A percentile compares a stretch with the other conserved stretches of the same genome.
phyloP scores from a whole-genome alignment of 2,797 vertebrate genomes.

The Chaenodraco wilsoni region DNA sequence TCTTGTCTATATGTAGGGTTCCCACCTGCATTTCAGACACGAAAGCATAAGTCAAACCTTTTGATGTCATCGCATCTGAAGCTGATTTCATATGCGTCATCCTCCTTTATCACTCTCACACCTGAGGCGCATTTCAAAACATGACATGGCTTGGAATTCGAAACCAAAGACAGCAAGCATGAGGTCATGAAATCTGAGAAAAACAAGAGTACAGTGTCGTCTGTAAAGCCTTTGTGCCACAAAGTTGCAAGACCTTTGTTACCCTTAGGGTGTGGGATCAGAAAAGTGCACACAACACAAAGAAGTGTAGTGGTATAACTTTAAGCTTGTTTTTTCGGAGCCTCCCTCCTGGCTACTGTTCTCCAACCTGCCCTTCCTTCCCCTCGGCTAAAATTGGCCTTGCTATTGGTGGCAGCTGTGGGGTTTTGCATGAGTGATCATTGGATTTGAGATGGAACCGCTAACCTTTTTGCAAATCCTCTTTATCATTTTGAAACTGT shows the following conservation, averaged over 20 bases:
- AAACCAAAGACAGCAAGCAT: constrained; percentile 37
- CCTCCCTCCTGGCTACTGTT: constrained; percentile 62
- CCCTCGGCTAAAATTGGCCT: constrained; percentile 78
- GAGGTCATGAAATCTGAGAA: constrained; percentile 56
- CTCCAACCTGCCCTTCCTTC: constrained; percentile 81
- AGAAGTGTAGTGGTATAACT: constrained; percentile 43
- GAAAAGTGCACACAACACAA: constrained; percentile 45
- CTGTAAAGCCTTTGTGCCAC: neutral
- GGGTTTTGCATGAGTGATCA: constrained; percentile 62
- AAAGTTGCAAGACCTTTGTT: constrained; percentile 43
- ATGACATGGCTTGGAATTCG: constrained; percentile 54
- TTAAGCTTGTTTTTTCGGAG: constrained; percentile 60
- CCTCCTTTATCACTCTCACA: constrained; percentile 39
- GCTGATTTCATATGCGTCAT: constrained; percentile 39
- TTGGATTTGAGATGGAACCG: constrained; percentile 71
- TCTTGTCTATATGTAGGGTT: constrained; percentile 44
- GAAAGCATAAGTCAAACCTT: constrained; percentile 44
- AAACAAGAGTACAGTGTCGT: neutral
- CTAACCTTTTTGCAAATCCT: constrained; percentile 51
- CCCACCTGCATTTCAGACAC: constrained; percentile 57
- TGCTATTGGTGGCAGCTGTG: constrained; percentile 68
- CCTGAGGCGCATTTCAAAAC: constrained; percentile 58
- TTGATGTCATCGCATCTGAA: constrained; percentile 36
- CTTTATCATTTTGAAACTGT: constrained; percentile 19
- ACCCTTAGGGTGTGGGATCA: constrained; percentile 51